These are phyloP conservation scores for Tromatobia lineatoria DNA, from an alignment of 2,888 invertebrate genomes.

Conservation along the genomic window DNA sequence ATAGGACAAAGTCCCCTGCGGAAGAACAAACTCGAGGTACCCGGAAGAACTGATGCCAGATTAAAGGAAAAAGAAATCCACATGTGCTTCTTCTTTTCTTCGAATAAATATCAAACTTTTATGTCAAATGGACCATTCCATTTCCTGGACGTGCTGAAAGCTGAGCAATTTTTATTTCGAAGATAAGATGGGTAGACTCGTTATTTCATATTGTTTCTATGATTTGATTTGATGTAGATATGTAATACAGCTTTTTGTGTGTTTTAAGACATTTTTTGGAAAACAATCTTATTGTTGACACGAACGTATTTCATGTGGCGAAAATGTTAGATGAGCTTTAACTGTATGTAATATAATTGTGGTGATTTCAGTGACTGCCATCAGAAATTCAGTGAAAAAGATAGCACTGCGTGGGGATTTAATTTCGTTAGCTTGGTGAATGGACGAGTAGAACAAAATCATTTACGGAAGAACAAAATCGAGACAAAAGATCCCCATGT, in stretches of 20 bases:
- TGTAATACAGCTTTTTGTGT: no score
- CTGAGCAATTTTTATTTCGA: neutral
- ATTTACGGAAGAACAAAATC: no score
- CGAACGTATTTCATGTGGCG: neutral
- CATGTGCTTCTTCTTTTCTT: neutral
- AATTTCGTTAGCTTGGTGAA: neutral
- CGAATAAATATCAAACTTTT: neutral
- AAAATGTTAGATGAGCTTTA: neutral
- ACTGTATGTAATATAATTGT: neutral
- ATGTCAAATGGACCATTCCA: neutral
- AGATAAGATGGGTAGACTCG: neutral
- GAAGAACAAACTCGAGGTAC: slow-evolving; percentile 27
- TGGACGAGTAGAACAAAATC: slow-evolving; percentile 34
- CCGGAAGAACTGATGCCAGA: slow-evolving; percentile 1
- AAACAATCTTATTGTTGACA: neutral
- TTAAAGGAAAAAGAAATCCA: neutral
- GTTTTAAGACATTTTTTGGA: neutral
- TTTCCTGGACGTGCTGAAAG: neutral
- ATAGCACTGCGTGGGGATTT: neutral
- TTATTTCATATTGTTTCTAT: neutral
- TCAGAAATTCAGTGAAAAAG: neutral
- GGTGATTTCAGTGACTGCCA: neutral
- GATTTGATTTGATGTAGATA: no score
- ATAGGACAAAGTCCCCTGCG: slow-evolving; percentile 33
- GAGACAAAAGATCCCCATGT: no score